phyloP scores from a whole-genome alignment of 2,113 vertebrate genomes.

The Progne subis region DNA sequence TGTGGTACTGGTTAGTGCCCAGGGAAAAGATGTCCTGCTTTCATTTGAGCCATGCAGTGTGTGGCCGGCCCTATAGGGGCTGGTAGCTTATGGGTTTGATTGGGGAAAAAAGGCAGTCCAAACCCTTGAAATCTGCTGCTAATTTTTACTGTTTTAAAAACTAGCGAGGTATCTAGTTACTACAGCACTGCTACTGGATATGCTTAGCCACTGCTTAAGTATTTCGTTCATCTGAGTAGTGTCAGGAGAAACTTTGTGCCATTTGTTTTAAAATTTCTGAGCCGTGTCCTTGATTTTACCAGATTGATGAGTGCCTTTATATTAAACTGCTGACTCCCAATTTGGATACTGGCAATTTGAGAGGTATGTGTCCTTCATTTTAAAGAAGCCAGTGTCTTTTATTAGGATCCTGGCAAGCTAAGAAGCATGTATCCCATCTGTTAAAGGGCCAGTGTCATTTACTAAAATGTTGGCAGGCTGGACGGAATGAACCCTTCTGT shows the following conservation, averaged over 20 bases:
- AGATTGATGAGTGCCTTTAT: conserved; percentile 67
- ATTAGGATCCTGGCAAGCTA: conserved; percentile 77
- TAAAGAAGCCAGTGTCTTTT: conserved; percentile 76
- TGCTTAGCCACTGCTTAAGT: conserved; percentile 4
- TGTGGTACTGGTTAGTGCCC: neutral
- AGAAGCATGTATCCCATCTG: conserved; percentile 75
- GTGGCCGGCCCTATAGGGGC: rapidly evolving
- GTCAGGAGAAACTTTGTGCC: conserved; percentile 33
- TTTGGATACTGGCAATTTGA: conserved; percentile 73
- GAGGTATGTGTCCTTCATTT: conserved; percentile 76
- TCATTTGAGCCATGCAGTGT: neutral
- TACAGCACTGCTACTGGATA: neutral
- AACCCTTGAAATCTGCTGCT: neutral
- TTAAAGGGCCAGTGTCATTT: conserved; percentile 73
- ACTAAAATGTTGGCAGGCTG: conserved; percentile 69
- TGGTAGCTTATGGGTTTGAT: neutral
- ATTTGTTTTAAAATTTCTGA: conserved; percentile 52
- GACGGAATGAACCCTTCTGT: conserved; percentile 59
- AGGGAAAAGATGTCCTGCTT: neutral
- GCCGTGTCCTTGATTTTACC: conserved; percentile 65
- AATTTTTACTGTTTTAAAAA: neutral
- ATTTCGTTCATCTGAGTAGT: conserved; percentile 12
- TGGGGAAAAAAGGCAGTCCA: neutral
- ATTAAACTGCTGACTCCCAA: conserved; percentile 71
- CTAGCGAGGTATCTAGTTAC: neutral